Evolutionary conservation across 2,113 vertebrate species (phyloP), one percentile per base, ranked within the genome.

Genomic region (Melanotaenia duboulayi): DNA sequence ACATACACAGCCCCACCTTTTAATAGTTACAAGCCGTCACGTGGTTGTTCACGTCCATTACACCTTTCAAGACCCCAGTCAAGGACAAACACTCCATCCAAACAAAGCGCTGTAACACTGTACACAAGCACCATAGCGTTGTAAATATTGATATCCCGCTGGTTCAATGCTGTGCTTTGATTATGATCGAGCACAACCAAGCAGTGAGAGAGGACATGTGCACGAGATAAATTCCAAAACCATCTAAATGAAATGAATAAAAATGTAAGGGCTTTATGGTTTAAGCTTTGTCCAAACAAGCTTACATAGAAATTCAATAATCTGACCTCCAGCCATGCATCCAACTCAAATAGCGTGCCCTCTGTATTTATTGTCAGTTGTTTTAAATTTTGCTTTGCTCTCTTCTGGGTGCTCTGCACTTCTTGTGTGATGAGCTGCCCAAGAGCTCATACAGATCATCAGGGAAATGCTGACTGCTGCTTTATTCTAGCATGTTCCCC

Each of bases 21-120:
- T 89, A 80, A 74, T 71, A 70, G 66, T 49, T 49, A 76, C 69
- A 80, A 76, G 74, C 64, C 65, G 51, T 79, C 77, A 44, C 49
- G n/a, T 37, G 54, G 17, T 60, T 52, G 64, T 35, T 61, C 20
- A 0, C 50, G 56, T 72, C 57, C 60, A 72, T 85, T 64, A 61
- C 70, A 80, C 76, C 66, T 76, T 82, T 66, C 51, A 56, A 11
- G 23, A 51, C 55, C 49, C 2, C 2, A 60, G 1, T 78, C 68
- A 76, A 87, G 71, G 78, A 81, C 67, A 25, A 13, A 22, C 51
- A 60, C 37, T 3, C 5, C 46, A 16, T 60, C 59, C 20, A 56
- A 62, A 65, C 62, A 65, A 61, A 51, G 37, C 17, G 13, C 17
- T 11, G 28, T 37, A 37, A 35, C 59, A 23, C 37, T 11, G 63